phyloP scores from a whole-genome alignment of 2,888 invertebrate genomes.

The Dasypolia templi region DNA sequence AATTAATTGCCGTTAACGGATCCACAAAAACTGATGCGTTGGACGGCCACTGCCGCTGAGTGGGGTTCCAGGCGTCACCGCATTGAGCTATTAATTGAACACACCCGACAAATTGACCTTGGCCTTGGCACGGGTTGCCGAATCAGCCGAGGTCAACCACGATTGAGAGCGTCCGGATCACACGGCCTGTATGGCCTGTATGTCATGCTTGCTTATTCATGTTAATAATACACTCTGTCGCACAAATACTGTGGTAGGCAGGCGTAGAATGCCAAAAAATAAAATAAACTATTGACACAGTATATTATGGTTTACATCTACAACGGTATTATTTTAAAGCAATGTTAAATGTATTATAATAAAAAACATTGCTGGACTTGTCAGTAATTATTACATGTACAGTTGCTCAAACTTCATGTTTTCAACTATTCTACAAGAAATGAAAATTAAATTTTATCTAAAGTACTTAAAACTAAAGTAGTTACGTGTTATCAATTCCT shows the following conservation, averaged over 20 bases:
- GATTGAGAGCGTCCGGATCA: slow-evolving; percentile 89
- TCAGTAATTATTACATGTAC: neutral
- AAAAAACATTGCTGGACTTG: neutral
- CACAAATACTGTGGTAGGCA: slow-evolving; percentile 41
- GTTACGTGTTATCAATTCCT: slow-evolving; percentile 12
- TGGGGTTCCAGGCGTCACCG: slow-evolving; percentile 75
- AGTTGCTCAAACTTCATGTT: neutral
- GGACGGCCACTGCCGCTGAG: slow-evolving; percentile 33
- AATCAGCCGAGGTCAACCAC: slow-evolving; percentile 85
- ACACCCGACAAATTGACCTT: slow-evolving; percentile 85
- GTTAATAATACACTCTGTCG: slow-evolving; percentile 59
- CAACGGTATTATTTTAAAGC: neutral
- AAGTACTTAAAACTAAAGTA: neutral
- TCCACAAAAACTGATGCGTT: slow-evolving; percentile 40
- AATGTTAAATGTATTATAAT: neutral
- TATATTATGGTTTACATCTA: slow-evolving; percentile 3
- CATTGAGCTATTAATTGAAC: slow-evolving; percentile 83
- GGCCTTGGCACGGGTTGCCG: slow-evolving; percentile 89
- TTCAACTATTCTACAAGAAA: neutral
- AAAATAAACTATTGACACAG: slow-evolving; percentile 10
- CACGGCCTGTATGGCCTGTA: slow-evolving; percentile 81
- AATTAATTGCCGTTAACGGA: slow-evolving; percentile 31
- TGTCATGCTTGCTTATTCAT: slow-evolving; percentile 72
- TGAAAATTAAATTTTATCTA: neutral
- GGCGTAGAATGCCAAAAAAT: slow-evolving; percentile 13